Evolutionary conservation across 2,888 invertebrate genomes (phyloP), one percentile per base, ranked within the genome.

Genomic region (Lysandra coridon): DNA sequence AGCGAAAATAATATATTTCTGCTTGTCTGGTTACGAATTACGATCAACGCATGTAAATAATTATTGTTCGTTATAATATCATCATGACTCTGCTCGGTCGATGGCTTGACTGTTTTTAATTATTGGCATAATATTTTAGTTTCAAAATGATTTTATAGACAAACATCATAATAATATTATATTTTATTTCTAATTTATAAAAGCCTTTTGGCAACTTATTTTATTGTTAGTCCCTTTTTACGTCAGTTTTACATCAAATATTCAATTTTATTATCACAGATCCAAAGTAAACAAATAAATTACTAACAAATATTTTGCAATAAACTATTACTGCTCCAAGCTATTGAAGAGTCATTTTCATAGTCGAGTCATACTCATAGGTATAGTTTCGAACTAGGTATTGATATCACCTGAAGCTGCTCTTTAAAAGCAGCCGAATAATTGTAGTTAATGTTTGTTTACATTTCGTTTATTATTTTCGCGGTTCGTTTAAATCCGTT

Each of bases 401-500:
- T 53, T 53, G 53, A 53, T 62, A 2, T 62, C 7, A 2, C 7
- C 6, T 62, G 12, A 64, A 14, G 30, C 23, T 62, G 6, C 30
- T 30, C 30, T 64, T 64, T 69, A 69, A 69, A 69, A 30, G 30
- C 33, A 69, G 64, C 33, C 14, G 30, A 57, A 62, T 23, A 12
- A 33, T 69, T 69, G 30, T 69, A 69, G 64, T 23, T 23, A 6
- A 62, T 23, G 62, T 62, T 62, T 62, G 64, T 69, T 69, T 69
- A 69, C 64, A 69, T 69, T 69, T 12, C 12, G 33, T 69, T 69
- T 69, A 69, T 69, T 69, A 69, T 69, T 69, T 30, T 64, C 30
- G 4, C 64, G 33, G 30, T 69, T 69, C 64, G 12, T 30, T 69
- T 69, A 33, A 69, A 69, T 30, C 64, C 23, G 4, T 62, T 62